Percentiles rank a stretch among this genome's conserved stretches.
Evolutionary conservation across 2,888 invertebrate species (phyloP).

Genomic region (Tipula vernalis): DNA sequence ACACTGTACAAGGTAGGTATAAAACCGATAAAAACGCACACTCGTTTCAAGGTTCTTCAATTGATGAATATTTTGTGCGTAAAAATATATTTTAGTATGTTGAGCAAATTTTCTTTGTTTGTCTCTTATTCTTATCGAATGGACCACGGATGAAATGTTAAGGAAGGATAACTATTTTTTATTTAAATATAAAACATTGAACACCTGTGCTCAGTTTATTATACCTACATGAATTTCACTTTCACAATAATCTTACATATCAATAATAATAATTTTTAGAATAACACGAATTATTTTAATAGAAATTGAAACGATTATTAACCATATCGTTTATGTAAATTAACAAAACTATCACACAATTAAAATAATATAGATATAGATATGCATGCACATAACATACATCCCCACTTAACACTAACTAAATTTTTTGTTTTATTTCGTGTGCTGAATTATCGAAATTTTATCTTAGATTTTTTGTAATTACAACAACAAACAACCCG

Average conservation of each 20-base stretch:
- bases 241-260: neutral
- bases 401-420: neutral
- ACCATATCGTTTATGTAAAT: neutral
- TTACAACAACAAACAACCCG: neutral
- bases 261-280: neutral
- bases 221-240: neutral
- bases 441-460: neutral
- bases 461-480: neutral
- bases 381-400: no score
- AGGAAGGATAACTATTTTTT: neutral
- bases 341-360: neutral
- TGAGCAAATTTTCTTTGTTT: neutral
- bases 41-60: neutral
- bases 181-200: neutral
- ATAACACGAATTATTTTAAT: neutral
- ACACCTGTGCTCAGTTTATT: neutral
- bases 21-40: constrained; percentile 4
- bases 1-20: neutral
- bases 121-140: neutral
- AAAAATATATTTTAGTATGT: neutral
- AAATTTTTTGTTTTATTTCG: neutral
- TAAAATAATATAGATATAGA: neutral
- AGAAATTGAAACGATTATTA: neutral
- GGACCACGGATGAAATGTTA: neutral
- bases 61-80: neutral